Base-by-base conservation (phyloP, 1,140 invertebrate species). In the Telenomus remus region DNA sequence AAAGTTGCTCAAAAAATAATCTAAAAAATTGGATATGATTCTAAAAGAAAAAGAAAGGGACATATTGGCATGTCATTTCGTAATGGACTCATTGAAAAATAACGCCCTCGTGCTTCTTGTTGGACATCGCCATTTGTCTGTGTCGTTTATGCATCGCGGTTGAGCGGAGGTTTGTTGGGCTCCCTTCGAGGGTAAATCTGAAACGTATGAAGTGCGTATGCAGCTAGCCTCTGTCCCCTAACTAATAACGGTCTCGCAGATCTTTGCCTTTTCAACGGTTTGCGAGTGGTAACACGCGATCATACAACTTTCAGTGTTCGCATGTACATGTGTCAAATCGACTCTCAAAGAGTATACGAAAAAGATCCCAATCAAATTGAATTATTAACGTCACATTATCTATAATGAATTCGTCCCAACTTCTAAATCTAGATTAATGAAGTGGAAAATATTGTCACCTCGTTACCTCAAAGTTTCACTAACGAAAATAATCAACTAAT, bases 241-340 rank as follows among this genome's bases (percentile, higher is more conserved):
- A 79, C 79, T 81, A 81, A 79, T 81, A 81, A 81, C 75, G 79
- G 78, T 79, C 78, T 79, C 76, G 59, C 72, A 78, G 79, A 80
- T 78, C 78, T 80, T 81, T 80, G 81, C 78, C 76, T 81, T 81
- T 83, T 83, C 78, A 83, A 81, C 81, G 80, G 79, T 73, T 66
- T 72, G 65, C 78, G 79, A 80, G 79, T 78, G 79, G 75, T 77
- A 72, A 76, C 76, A 75, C 66, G 76, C 71, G 71, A 75, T 70
- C 66, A 51, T 59, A 66, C 56, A 66, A 72, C 61, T 66, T 61
- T 51, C 48, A 57, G 56, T 54, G 49, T 46, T 54, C 44, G 73
- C 60, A 63, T 63, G 68, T 63, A 71, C 66, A 76, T 71, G 74
- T 68, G 61, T 66, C 61, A 56, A 71, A 66, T 54, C 57, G 74